Percentiles rank a stretch among this genome's conserved stretches.
phyloP scores from a whole-genome alignment of 1,140 invertebrate species.

The Drosophila rufa region DNA sequence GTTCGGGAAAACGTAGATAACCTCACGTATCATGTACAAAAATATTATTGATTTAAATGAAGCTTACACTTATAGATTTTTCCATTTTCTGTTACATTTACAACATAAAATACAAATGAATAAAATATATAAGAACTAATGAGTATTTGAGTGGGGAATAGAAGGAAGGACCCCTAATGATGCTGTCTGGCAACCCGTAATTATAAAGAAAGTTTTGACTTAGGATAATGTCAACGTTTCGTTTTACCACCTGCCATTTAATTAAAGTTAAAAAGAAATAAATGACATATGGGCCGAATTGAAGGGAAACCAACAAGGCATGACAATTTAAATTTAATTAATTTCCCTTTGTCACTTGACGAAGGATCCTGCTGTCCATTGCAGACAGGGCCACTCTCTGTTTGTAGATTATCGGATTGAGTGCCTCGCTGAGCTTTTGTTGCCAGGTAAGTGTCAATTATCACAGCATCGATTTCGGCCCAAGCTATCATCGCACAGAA shows the following conservation, averaged over 20 bases:
- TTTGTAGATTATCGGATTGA: slow-evolving; percentile 15
- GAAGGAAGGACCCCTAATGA: slow-evolving; percentile 30
- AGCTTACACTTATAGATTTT: not conserved
- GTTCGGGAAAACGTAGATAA: not conserved
- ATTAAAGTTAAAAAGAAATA: slow-evolving; percentile 35
- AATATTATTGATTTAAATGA: not conserved
- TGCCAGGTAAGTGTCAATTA: not conserved
- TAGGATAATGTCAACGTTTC: slow-evolving; percentile 1
- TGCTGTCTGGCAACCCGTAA: slow-evolving; percentile 39
- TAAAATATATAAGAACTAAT: slow-evolving; percentile 17
- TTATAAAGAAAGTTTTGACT: slow-evolving; percentile 35
- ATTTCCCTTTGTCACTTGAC: slow-evolving; percentile 61
- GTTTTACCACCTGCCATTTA: slow-evolving; percentile 44
- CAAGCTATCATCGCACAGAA: no score
- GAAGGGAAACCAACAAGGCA: slow-evolving; percentile 9
- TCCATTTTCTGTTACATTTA: not conserved
- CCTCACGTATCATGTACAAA: not conserved
- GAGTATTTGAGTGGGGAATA: not conserved
- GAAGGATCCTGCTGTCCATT: slow-evolving; percentile 28
- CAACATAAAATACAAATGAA: not conserved
- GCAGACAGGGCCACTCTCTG: slow-evolving; percentile 16
- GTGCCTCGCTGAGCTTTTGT: slow-evolving; percentile 5
- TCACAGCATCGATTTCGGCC: not conserved
- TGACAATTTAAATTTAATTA: slow-evolving; percentile 56
- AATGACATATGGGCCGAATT: slow-evolving; percentile 24